These are phyloP conservation scores for Loriculus beryllinus DNA, from an alignment of 2,797 vertebrate species.

Conservation along the genomic window DNA sequence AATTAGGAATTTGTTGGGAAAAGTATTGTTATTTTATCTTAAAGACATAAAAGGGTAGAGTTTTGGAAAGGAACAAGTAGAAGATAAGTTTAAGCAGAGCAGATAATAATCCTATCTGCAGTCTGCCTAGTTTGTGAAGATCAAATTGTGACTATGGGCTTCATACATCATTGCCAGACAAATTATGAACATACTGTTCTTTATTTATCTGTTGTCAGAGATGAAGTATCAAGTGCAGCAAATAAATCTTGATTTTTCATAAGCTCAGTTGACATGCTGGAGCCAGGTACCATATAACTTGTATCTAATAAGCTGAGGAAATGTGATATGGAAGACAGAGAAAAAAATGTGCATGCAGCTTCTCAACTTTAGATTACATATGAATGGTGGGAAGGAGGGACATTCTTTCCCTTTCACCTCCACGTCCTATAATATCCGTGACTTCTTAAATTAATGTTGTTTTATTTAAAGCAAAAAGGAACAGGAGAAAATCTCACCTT, in stretches of 20 bases:
- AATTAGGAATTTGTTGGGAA: not conserved
- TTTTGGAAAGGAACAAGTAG: not conserved
- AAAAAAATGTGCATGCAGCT: not conserved
- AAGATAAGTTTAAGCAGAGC: slow-evolving; percentile 12
- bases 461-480: not conserved
- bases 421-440: not conserved
- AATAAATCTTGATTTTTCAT: slow-evolving; percentile 79
- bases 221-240: slow-evolving; percentile 65
- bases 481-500: not conserved
- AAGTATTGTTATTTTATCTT: not conserved
- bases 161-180: slow-evolving; percentile 75
- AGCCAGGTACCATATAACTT: slow-evolving; percentile 66
- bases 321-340: not conserved
- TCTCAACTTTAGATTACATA: not conserved
- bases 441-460: not conserved
- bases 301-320: slow-evolving; percentile 63
- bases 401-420: not conserved
- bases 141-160: slow-evolving; percentile 58
- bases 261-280: slow-evolving; percentile 57
- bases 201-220: slow-evolving; percentile 73
- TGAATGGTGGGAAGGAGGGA: not conserved
- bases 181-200: slow-evolving; percentile 74
- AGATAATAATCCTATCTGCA: slow-evolving; percentile 24
- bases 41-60: not conserved
- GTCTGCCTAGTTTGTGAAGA: slow-evolving; percentile 61